These are phyloP conservation scores for Lithophane ornitopus DNA, from an alignment of 2,888 invertebrate genomes.

Conservation along the genomic window DNA sequence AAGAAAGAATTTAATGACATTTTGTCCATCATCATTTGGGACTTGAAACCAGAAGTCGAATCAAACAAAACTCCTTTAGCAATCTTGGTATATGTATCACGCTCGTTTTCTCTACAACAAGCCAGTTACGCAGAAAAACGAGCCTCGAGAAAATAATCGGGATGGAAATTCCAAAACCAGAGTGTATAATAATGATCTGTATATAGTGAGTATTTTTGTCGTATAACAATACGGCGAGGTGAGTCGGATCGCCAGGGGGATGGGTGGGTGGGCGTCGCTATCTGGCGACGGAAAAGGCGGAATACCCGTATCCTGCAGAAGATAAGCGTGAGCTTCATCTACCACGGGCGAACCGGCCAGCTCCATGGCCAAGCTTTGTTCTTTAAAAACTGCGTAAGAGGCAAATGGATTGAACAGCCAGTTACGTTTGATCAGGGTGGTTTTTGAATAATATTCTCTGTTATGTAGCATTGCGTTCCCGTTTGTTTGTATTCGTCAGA, in stretches of 20 bases:
- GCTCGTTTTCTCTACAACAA: constrained; percentile 22
- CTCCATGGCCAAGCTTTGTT: constrained; percentile 54
- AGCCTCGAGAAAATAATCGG: not conserved
- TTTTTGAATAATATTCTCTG: constrained; percentile 14
- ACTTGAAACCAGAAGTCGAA: not conserved
- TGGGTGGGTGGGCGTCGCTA: constrained; percentile 47
- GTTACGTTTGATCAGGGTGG: constrained; percentile 13
- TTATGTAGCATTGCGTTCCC: constrained; percentile 4
- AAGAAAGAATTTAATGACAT: too few species aligned
- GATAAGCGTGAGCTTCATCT: constrained; percentile 83
- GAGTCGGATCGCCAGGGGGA: constrained; percentile 45
- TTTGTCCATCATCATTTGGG: not conserved
- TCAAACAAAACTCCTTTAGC: not conserved
- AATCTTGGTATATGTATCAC: constrained; percentile 6
- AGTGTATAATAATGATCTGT: constrained; percentile 25
- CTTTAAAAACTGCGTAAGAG: constrained; percentile 33
- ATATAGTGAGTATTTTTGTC: constrained; percentile 40
- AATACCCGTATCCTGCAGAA: constrained; percentile 80
- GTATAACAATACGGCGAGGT: constrained; percentile 48
- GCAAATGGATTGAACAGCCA: constrained; percentile 8
- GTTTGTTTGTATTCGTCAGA: constrained; percentile 18
- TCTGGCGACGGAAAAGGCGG: constrained; percentile 78
- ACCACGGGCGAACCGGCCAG: constrained; percentile 37
- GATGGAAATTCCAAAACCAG: constrained; percentile 30
- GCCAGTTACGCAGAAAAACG: constrained; percentile 37